A percentile compares a stretch with the other conserved stretches of the same genome.
phyloP scores from a whole-genome alignment of 37 sponge, comb jelly and placozoan genomes.

The Aplysina aerophoba region DNA sequence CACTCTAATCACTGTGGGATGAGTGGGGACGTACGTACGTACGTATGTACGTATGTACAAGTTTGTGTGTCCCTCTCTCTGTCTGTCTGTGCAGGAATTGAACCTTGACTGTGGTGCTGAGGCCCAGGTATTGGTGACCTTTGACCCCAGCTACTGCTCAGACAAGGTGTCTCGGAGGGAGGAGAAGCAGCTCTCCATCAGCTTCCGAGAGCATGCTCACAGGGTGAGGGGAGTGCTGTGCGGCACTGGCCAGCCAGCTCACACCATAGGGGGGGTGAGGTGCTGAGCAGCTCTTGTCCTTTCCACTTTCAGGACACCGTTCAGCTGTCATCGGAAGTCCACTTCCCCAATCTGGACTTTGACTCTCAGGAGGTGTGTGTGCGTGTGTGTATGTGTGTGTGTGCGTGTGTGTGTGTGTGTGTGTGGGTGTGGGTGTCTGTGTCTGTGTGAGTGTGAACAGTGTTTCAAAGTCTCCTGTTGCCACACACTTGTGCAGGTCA shows the following conservation, averaged over 20 bases:
- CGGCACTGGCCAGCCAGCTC: too few species aligned
- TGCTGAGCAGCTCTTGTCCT: not conserved
- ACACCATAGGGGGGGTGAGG: too few species aligned
- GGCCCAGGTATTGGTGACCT: slow-evolving; percentile 53
- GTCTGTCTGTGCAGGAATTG: slow-evolving; percentile 48
- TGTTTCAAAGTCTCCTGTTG: not conserved
- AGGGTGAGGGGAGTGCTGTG: slow-evolving; percentile 41
- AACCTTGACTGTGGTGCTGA: slow-evolving; percentile 44
- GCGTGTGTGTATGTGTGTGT: not conserved
- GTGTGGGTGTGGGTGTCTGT: not conserved
- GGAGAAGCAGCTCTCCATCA: slow-evolving; percentile 59
- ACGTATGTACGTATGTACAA: not conserved
- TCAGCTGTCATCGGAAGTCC: slow-evolving; percentile 73
- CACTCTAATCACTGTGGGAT: not conserved
- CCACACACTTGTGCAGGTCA: slow-evolving; percentile 43
- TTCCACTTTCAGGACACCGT: slow-evolving; percentile 67
- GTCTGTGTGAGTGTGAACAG: not conserved
- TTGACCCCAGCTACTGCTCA: slow-evolving; percentile 83
- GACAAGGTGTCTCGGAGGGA: slow-evolving; percentile 70
- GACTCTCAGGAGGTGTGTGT: slow-evolving; percentile 42
- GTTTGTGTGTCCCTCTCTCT: not conserved
- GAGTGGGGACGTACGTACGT: not conserved
- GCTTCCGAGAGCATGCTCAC: slow-evolving; percentile 93
- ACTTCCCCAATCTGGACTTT: slow-evolving; percentile 94
- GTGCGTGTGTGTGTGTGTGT: not conserved